A percentile compares a stretch with the other conserved stretches of the same genome.
These are phyloP conservation scores for Volucella zonaria DNA, from an alignment of 2,888 invertebrate species.

Conservation along the genomic window DNA sequence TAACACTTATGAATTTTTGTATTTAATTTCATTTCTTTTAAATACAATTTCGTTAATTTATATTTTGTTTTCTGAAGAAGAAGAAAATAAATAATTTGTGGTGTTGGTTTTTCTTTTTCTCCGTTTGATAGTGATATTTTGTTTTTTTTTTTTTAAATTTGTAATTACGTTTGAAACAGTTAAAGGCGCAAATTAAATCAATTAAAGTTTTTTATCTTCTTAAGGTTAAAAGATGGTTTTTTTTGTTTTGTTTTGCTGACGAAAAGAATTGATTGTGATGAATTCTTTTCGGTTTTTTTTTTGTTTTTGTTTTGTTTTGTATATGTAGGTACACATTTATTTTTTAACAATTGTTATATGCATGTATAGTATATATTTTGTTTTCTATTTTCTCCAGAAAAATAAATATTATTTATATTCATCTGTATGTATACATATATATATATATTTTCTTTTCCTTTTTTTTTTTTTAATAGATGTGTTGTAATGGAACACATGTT, in stretches of 20 bases:
- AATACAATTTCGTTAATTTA: background rate
- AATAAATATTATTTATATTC: constrained; percentile 60
- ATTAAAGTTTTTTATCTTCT: constrained; percentile 32
- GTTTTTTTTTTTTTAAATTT: constrained; percentile 13
- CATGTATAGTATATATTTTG: constrained; percentile 43
- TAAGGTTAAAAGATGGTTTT: constrained; percentile 21
- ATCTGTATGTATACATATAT: constrained; percentile 26
- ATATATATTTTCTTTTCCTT: too few relatives aligned
- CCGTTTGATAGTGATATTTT: constrained; percentile 31
- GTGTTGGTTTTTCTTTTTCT: constrained; percentile 9
- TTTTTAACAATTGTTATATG: constrained; percentile 53
- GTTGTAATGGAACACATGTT: constrained; percentile 44
- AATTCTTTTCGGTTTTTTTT: constrained; percentile 63
- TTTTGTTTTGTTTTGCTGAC: constrained; percentile 21
- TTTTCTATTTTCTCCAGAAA: constrained; percentile 59
- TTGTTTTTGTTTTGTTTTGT: constrained; percentile 32
- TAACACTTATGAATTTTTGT: constrained; percentile 18
- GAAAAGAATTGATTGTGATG: constrained; percentile 52
- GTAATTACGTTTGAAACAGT: constrained; percentile 66
- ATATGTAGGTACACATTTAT: constrained; percentile 38
- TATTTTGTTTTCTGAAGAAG: constrained; percentile 27
- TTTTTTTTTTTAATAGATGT: constrained; percentile 33
- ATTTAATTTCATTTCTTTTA: background rate
- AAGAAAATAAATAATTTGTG: constrained; percentile 37
- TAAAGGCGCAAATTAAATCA: constrained; percentile 65